Evolutionary conservation across 2,888 invertebrate species (phyloP).

Genomic region (Amphipoea lucens): DNA sequence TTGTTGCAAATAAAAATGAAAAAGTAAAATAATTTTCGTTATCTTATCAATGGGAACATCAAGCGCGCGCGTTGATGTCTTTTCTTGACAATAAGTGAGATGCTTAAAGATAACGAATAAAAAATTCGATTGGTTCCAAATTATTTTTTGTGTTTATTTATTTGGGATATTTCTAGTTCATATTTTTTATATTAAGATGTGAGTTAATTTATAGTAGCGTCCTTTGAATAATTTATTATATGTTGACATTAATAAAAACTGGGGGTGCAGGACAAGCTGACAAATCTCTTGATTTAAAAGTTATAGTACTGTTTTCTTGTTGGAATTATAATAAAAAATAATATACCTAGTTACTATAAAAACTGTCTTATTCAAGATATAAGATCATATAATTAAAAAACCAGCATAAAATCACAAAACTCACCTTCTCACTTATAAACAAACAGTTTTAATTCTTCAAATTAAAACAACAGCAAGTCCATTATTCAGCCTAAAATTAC

Average conservation of each 20-base stretch:
- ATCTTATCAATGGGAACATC: constrained; percentile 30
- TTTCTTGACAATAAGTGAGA: constrained; percentile 68
- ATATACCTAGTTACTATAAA: not conserved
- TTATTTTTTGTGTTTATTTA: not conserved
- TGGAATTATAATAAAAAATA: not conserved
- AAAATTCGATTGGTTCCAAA: not conserved
- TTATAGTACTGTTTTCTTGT: not conserved
- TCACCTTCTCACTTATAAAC: constrained; percentile 59
- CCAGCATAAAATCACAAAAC: constrained; percentile 41
- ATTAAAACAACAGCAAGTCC: constrained; percentile 57
- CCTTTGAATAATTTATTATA: not conserved
- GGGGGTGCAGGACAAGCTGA: not conserved
- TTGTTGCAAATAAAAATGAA: not conserved
- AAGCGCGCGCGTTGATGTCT: constrained; percentile 80
- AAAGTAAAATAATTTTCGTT: not conserved
- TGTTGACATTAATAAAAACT: not conserved
- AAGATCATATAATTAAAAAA: constrained; percentile 6
- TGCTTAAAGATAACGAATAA: constrained; percentile 28
- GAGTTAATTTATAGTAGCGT: not conserved
- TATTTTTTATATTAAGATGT: not conserved
- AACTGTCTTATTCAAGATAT: accelerated
- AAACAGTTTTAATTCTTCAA: constrained; percentile 51
- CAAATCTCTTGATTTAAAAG: not conserved
- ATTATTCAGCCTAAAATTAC: constrained; percentile 60
- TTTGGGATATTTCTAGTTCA: not conserved